Conservation (phyloP, 2,888 invertebrate species). For the Malacosoma neustria region DNA sequence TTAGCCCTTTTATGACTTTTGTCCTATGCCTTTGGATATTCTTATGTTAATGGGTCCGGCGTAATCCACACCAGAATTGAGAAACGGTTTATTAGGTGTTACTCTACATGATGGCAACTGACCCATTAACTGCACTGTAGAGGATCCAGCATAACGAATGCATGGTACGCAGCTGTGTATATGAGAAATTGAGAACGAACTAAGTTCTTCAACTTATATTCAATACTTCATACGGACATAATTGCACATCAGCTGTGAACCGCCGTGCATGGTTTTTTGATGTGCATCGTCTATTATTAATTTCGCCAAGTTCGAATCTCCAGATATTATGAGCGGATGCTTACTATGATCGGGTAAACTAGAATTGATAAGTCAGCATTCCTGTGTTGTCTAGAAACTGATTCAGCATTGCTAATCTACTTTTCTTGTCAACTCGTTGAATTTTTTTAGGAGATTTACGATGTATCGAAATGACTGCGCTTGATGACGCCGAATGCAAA, state of each 20-base stretch:
- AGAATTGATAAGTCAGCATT: not conserved
- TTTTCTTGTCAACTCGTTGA: not conserved
- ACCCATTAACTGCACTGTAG: slow-evolving; percentile 2
- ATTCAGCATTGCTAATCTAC: not conserved
- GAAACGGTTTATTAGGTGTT: slow-evolving; percentile 2
- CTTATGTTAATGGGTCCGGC: slow-evolving; percentile 3
- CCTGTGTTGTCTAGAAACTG: slow-evolving; percentile 1
- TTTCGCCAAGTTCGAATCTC: not conserved
- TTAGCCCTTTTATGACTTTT: slow-evolving; percentile 4
- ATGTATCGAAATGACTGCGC: slow-evolving; percentile 1
- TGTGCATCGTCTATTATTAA: slow-evolving; percentile 2
- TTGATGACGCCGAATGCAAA: slow-evolving; percentile 2
- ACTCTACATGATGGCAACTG: slow-evolving; percentile 3
- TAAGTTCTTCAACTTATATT: not conserved
- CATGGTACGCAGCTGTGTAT: slow-evolving; percentile 4
- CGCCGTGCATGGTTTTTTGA: slow-evolving; percentile 4
- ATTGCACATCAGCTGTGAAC: slow-evolving; percentile 3
- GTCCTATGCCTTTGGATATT: slow-evolving; percentile 4
- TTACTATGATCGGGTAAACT: not conserved
- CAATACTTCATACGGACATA: not conserved
- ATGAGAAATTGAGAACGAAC: not conserved
- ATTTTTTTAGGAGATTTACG: not conserved
- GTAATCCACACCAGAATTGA: slow-evolving; percentile 1
- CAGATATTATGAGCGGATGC: not conserved
- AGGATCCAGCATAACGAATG: slow-evolving; percentile 3